A percentile compares a stretch with the other conserved stretches of the same genome.
These are phyloP conservation scores for Calliphora vomitoria DNA, from an alignment of 2,888 invertebrate species.

Conservation along the genomic window DNA sequence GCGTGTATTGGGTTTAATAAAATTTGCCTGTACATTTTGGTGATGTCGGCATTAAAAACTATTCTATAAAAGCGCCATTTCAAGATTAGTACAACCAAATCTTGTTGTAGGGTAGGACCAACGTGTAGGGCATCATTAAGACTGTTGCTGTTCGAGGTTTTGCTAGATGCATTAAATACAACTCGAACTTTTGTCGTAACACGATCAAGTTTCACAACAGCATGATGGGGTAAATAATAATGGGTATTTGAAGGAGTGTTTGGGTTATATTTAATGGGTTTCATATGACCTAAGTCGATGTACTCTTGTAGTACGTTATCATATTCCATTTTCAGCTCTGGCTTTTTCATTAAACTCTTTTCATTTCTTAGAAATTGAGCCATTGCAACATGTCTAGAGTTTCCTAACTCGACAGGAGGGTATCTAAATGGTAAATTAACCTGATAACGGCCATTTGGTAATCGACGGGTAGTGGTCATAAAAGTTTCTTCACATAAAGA, in stretches of 20 bases:
- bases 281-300: slow-evolving; percentile 23
- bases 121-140: slow-evolving; percentile 12
- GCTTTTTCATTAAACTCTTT: slow-evolving; percentile 16
- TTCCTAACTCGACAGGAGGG: neutral
- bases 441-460: slow-evolving; percentile 17
- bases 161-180: slow-evolving; percentile 30
- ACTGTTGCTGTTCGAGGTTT: neutral
- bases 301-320: slow-evolving; percentile 31
- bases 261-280: neutral
- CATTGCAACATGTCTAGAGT: slow-evolving; percentile 19
- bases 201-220: slow-evolving; percentile 22
- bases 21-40: slow-evolving; percentile 54
- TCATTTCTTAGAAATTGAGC: slow-evolving; percentile 13
- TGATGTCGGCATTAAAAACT: slow-evolving; percentile 48
- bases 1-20: slow-evolving; percentile 17
- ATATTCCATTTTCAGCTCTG: slow-evolving; percentile 12
- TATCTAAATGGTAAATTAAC: neutral
- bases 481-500: neutral
- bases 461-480: neutral
- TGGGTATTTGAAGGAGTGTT: neutral
- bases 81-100: slow-evolving; percentile 21
- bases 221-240: slow-evolving; percentile 53
- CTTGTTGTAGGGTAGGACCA: slow-evolving; percentile 16
- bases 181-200: slow-evolving; percentile 28
- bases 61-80: slow-evolving; percentile 34